Percentiles rank a stretch among this genome's conserved stretches.
Conservation (phyloP, 1,140 invertebrate genomes). For the Dinoponera quadriceps region DNA sequence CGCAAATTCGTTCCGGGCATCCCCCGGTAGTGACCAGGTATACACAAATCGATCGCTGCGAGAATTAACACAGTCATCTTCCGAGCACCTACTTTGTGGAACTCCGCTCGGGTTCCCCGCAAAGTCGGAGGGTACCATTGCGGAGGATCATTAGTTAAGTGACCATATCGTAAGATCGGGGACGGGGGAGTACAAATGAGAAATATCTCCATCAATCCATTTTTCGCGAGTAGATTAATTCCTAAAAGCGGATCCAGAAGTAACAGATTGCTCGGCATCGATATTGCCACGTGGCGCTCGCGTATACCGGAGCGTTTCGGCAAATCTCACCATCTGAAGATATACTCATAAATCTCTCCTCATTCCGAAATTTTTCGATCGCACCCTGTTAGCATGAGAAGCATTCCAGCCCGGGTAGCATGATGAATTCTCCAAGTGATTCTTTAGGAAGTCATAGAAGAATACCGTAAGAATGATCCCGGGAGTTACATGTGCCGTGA, state of each 20-base stretch:
- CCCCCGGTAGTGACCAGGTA: background rate
- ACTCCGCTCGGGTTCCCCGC: constrained; percentile 22
- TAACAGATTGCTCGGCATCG: background rate
- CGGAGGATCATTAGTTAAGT: constrained; percentile 13
- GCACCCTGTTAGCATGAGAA: too few species aligned
- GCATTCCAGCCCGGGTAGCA: too few species aligned
- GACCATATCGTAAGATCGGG: background rate
- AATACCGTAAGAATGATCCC: too few species aligned
- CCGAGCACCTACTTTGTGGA: background rate
- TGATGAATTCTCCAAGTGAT: too few species aligned
- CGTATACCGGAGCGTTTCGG: background rate
- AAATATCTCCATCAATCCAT: constrained; percentile 32
- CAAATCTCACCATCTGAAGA: too few species aligned
- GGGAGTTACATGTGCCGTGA: too few species aligned
- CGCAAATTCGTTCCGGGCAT: constrained; percentile 12
- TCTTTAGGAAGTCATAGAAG: too few species aligned
- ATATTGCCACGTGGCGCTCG: background rate
- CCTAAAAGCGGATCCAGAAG: background rate
- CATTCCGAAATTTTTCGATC: too few species aligned
- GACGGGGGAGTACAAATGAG: background rate
- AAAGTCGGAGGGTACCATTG: background rate
- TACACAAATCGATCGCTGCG: background rate
- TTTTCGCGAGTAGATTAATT: constrained; percentile 14
- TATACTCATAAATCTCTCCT: too few species aligned
- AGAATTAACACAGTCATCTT: constrained; percentile 48